These are phyloP conservation scores for Pseudopodoces humilis DNA, from an alignment of 2,113 vertebrate species.

Conservation along the genomic window DNA sequence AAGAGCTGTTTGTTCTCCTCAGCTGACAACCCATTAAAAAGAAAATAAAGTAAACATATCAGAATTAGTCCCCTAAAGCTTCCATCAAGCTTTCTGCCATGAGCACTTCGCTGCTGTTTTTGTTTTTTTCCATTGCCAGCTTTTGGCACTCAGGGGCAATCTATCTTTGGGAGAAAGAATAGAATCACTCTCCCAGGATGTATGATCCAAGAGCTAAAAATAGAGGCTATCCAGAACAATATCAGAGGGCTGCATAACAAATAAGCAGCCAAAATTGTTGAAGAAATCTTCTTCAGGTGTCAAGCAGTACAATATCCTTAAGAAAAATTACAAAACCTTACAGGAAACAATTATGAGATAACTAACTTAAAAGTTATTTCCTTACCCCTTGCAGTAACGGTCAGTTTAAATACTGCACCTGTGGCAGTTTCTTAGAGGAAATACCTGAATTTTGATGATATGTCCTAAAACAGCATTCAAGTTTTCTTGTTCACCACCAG, in stretches of 20 bases:
- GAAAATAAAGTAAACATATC: slow-evolving; percentile 76
- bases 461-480: not conserved
- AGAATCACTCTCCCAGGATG: not conserved
- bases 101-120: slow-evolving; percentile 43
- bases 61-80: slow-evolving; percentile 68
- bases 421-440: not conserved
- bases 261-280: not conserved
- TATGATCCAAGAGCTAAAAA: slow-evolving; percentile 23
- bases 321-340: not conserved
- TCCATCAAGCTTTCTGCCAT: slow-evolving; percentile 68
- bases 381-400: not conserved
- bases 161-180: slow-evolving; percentile 41
- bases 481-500: not conserved
- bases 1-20: slow-evolving; percentile 75
- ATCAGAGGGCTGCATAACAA: not conserved
- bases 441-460: not conserved
- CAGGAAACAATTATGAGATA: not conserved
- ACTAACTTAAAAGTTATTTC: not conserved
- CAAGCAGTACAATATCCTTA: not conserved
- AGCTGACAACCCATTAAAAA: slow-evolving; percentile 77
- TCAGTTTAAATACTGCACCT: not conserved
- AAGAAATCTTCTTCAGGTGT: not conserved
- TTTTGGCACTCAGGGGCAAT: slow-evolving; percentile 41
- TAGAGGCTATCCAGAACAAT: not conserved
- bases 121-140: slow-evolving; percentile 50